Percentiles rank a stretch among this genome's conserved stretches.
phyloP scores from a whole-genome alignment of 92 coral and sea anemone genomes.

The Micromussa lordhowensis region DNA sequence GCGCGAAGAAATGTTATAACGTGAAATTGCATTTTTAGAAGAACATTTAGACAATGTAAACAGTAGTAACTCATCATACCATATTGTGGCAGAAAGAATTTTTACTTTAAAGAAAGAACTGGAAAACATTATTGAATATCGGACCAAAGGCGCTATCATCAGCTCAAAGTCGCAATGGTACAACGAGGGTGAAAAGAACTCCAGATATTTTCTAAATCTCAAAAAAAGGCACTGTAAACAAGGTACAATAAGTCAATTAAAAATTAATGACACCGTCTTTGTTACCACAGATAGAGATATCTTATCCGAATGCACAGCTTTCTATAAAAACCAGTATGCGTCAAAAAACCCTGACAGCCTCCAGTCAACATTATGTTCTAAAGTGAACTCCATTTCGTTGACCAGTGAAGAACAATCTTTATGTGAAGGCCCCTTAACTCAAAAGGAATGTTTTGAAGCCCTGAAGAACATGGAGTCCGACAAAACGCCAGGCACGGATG shows the following conservation, averaged over 20 bases:
- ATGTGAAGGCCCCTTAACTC: slow-evolving; percentile 1
- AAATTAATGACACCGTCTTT: slow-evolving; percentile 11
- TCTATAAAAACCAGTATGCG: neutral
- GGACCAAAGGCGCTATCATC: no score
- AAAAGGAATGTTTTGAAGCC: no score
- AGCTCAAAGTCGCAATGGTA: no score
- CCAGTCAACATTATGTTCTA: neutral
- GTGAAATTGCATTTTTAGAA: no score
- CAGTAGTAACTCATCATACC: no score
- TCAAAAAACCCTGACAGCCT: neutral
- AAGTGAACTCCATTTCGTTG: neutral
- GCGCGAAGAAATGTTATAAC: no score
- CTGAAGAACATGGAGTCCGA: slow-evolving; percentile 1
- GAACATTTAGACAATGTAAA: no score
- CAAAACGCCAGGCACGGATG: slow-evolving; percentile 15
- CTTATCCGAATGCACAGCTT: slow-evolving; percentile 12
- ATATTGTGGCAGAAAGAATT: no score
- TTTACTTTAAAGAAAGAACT: no score
- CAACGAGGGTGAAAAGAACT: no score
- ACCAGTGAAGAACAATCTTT: slow-evolving; percentile 12
- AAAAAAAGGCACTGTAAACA: slow-evolving; percentile 6
- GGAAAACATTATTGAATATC: no score
- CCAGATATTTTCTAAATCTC: neutral
- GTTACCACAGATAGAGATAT: neutral
- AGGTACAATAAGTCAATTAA: neutral